Conservation (phyloP, 2,113 vertebrate species). For the Suncus etruscus region DNA sequence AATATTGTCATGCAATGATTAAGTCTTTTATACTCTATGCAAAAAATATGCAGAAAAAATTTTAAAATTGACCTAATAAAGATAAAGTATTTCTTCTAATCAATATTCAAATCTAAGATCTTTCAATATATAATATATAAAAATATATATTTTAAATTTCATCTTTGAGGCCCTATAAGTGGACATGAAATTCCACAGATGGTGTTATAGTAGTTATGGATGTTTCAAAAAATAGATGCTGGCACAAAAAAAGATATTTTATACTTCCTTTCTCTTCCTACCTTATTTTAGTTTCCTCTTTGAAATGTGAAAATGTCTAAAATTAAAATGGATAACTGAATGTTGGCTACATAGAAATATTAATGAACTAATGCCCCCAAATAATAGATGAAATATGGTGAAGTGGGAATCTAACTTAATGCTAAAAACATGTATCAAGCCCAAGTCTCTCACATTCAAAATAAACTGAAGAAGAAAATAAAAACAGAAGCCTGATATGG, state of each 20-base stretch:
- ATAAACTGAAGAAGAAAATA: no score
- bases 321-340: neutral
- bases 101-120: neutral
- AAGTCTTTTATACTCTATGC: neutral
- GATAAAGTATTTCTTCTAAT: neutral
- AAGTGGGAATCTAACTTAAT: no score
- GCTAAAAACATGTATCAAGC: no score
- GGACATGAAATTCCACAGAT: slow-evolving; percentile 3
- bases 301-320: neutral
- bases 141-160: slow-evolving; percentile 13
- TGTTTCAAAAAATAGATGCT: slow-evolving; percentile 34
- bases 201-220: neutral
- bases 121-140: neutral
- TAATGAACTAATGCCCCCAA: neutral
- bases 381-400: neutral
- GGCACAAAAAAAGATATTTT: neutral
- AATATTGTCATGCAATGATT: neutral
- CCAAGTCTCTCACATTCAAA: no score
- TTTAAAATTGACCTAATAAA: neutral
- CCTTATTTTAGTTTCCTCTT: neutral
- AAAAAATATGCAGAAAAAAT: neutral
- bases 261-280: neutral
- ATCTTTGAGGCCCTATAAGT: slow-evolving; percentile 10
- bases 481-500: no score
- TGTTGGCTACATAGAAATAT: neutral